Conservation (phyloP, 2,113 vertebrate genomes). For the Leptocoma aspasia region DNA sequence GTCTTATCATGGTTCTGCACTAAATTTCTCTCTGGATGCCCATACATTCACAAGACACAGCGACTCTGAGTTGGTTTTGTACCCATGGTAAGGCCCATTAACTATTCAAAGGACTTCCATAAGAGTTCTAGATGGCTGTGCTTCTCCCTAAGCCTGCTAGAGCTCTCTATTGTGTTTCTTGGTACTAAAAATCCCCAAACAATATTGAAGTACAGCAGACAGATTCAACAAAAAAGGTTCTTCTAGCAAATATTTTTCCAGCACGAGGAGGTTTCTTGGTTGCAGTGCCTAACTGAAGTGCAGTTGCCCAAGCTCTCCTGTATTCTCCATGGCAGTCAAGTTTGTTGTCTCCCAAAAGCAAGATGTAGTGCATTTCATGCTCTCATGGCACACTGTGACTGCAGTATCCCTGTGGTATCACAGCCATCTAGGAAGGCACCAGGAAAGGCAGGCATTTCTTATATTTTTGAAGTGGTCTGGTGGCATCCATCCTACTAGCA, state of each 20-base stretch:
- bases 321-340: not conserved
- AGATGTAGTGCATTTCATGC: not conserved
- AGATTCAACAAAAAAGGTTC: not conserved
- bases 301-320: not conserved
- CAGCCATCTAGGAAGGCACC: not conserved
- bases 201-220: not conserved
- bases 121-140: not conserved
- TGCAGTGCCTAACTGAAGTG: not conserved
- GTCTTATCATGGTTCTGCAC: not conserved
- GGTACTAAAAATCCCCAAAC: not conserved
- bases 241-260: not conserved
- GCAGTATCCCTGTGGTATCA: not conserved
- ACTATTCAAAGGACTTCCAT: not conserved
- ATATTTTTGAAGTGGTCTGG: not conserved
- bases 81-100: not conserved
- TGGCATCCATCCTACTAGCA: not conserved
- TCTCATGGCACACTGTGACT: fast-evolving
- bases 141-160: not conserved
- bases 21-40: not conserved
- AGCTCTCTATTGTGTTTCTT: not conserved
- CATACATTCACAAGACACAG: not conserved
- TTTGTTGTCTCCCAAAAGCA: not conserved
- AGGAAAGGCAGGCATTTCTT: not conserved
- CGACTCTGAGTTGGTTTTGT: not conserved
- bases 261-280: not conserved